phyloP scores from a whole-genome alignment of 2,888 invertebrate genomes.

The Torymus texanus region DNA sequence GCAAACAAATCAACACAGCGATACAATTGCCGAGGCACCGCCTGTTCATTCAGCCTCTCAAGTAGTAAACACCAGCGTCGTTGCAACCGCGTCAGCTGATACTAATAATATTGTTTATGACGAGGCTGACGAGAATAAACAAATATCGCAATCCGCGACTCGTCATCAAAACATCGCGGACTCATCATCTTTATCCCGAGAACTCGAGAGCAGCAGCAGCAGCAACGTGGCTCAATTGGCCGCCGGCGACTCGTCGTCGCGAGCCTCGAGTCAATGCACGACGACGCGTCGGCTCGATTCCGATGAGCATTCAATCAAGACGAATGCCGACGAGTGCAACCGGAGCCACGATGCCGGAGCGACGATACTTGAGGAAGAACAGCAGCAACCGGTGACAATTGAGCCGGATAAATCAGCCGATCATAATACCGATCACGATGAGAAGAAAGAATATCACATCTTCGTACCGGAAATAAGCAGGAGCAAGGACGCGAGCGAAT shows the following conservation, averaged over 20 bases:
- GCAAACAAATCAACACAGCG: conserved; percentile 64
- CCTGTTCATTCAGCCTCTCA: background rate
- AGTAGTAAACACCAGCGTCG: background rate
- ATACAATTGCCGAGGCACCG: conserved; percentile 64
- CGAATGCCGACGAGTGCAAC: conserved; percentile 38
- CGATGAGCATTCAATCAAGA: conserved; percentile 36
- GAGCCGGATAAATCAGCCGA: conserved; percentile 1
- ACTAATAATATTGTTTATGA: conserved; percentile 14
- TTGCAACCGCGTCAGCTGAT: conserved; percentile 68
- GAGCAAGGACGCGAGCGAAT: conserved; percentile 32
- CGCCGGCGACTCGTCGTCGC: background rate
- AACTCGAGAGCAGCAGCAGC: background rate
- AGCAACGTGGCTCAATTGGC: no score
- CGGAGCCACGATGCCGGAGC: background rate
- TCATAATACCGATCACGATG: conserved; percentile 39
- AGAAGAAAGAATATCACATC: conserved; percentile 59
- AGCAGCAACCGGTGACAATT: background rate
- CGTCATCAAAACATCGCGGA: conserved; percentile 17
- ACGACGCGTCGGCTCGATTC: background rate
- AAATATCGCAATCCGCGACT: background rate
- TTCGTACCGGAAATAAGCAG: conserved; percentile 57
- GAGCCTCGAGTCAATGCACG: conserved; percentile 45
- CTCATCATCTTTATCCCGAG: background rate
- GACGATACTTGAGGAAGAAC: conserved; percentile 9
- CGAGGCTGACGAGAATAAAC: conserved; percentile 8